Conservation (phyloP, 2,888 invertebrate species). For the Eilema sororculum region DNA sequence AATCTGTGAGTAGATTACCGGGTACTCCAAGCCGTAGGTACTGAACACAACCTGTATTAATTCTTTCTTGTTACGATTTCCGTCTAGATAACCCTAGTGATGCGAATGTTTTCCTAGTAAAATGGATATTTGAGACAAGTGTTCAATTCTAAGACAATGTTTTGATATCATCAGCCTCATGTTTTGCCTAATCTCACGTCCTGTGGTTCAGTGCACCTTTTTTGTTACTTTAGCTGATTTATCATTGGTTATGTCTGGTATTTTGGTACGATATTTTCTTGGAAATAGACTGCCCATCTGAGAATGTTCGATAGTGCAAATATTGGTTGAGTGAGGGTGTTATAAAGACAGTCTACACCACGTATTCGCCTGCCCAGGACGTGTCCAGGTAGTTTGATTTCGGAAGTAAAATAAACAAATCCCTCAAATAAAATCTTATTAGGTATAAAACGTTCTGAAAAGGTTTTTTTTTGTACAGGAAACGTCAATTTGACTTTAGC, state of each 20-base stretch:
- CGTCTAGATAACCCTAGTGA: slow-evolving; percentile 26
- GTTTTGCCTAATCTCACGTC: slow-evolving; percentile 46
- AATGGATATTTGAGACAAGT: slow-evolving; percentile 32
- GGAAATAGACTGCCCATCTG: background rate
- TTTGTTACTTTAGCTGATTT: slow-evolving; percentile 1
- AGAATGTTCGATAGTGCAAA: background rate
- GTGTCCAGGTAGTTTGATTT: background rate
- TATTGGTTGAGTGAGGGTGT: background rate
- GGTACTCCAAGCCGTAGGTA: background rate
- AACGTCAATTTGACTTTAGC: too few relatives aligned
- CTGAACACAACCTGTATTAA: background rate
- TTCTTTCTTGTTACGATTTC: slow-evolving; percentile 5
- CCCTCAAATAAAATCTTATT: too few relatives aligned
- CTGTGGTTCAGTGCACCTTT: slow-evolving; percentile 16
- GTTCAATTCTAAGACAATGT: slow-evolving; percentile 37
- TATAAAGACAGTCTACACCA: background rate
- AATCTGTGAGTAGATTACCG: background rate
- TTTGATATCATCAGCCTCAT: slow-evolving; percentile 41
- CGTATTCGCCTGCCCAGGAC: too few relatives aligned
- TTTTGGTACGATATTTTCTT: slow-evolving; percentile 3
- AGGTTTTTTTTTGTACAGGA: background rate
- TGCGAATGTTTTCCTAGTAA: slow-evolving; percentile 41
- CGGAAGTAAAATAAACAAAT: too few relatives aligned
- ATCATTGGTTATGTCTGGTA: background rate
- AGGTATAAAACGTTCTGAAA: background rate